Evolutionary conservation across 2,797 vertebrate genomes (phyloP).

Genomic region (Menidia menidia): DNA sequence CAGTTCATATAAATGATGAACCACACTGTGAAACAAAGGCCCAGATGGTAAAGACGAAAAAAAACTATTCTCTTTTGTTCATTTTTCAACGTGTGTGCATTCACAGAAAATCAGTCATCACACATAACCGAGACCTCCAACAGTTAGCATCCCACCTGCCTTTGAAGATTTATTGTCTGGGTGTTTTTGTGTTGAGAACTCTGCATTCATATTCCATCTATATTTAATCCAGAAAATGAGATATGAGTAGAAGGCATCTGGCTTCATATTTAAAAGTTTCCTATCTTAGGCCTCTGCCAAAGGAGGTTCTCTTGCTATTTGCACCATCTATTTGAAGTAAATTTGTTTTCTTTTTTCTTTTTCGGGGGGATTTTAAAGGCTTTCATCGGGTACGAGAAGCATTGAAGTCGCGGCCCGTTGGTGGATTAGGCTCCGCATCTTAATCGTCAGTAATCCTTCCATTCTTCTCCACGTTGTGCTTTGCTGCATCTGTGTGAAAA

Average conservation of each 20-base stretch:
- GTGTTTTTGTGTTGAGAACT: background rate
- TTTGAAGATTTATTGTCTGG: conserved; percentile 18
- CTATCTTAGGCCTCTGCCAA: conserved; percentile 1
- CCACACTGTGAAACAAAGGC: background rate
- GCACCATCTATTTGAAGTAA: conserved; percentile 34
- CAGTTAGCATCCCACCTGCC: conserved; percentile 3
- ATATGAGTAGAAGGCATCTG: background rate
- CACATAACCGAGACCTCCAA: background rate
- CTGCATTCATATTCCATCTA: conserved; percentile 30
- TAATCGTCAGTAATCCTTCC: conserved; percentile 53
- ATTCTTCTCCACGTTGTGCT: conserved; percentile 28
- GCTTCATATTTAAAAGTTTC: conserved; percentile 9
- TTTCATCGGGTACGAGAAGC: conserved; percentile 26
- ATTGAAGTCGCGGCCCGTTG: conserved; percentile 21
- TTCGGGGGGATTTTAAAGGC: conserved; percentile 19
- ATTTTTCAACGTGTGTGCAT: background rate
- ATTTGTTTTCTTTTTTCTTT: conserved; percentile 18
- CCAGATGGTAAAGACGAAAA: too few species aligned
- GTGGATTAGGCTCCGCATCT: conserved; percentile 39
- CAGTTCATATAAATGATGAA: background rate
- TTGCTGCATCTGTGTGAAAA: conserved; percentile 33
- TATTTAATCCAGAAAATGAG: conserved; percentile 13
- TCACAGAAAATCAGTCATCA: conserved; percentile 8
- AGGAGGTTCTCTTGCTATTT: conserved; percentile 14
- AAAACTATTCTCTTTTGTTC: background rate